Base-by-base conservation (phyloP, 2,113 vertebrate genomes). In the Alectura lathami region DNA sequence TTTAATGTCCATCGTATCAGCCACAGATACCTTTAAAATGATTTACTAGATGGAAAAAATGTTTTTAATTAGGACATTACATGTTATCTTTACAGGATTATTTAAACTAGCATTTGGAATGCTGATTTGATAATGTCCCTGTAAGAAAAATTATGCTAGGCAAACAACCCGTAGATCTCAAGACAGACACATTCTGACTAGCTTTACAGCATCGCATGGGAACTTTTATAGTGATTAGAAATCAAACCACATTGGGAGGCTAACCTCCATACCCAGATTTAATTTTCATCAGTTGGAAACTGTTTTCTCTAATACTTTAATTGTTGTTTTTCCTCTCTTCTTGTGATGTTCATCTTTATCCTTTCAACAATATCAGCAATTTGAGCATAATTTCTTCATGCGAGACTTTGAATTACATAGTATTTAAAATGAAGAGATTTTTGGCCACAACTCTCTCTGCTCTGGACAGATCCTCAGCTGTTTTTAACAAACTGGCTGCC, bases 1-100 rank as follows among this genome's bases (percentile, higher is more conserved):
- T 68, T 47, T 93, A 56, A 85, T 83, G 51, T 84, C 93, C 90
- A 47, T 34, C 26, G 2, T n/a, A 88, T 77, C 27, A 54, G 67
- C 69, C 68, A 83, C 27, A 47, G 73, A 32, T 64, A 67, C 48
- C 83, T 81, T 57, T 43, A 70, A 22, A 80, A 69, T 93, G 2
- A 92, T 91, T 91, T 78, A 38, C 54, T 23, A 40, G 15, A 22
- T 29, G 26, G 50, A 34, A 83, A 72, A 86, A 64, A 66, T 64
- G 64, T 32, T 93, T 92, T 91, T 94, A 86, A 93, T 72, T 80
- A 91, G 75, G 59, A 10, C 8, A 62, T 77, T 51, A 7, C 59
- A 30, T 81, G 53, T 70, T 85, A 62, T 50, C 53, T 70, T 88
- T 57, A 56, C 32, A 34, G 47, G 82, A 74, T 89, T 90, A 83